Base-by-base conservation (phyloP, 2,797 vertebrate species). In the Fratercula arctica region DNA sequence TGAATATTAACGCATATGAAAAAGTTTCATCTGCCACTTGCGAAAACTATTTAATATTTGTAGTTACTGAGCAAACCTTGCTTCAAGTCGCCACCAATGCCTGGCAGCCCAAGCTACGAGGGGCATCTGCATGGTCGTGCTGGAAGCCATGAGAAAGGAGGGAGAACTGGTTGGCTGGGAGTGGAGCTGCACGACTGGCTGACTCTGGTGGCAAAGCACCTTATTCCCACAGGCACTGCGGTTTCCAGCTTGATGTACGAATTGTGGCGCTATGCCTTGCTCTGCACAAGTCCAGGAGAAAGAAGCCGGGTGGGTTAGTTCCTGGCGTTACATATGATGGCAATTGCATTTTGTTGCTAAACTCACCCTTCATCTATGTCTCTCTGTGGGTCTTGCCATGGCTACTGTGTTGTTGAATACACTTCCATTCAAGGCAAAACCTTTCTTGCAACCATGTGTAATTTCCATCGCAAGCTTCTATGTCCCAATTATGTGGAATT, bases 71-170 rank as follows among this genome's bases (percentile, higher is more conserved):
- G 25, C 39, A 73, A 87, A 67, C 26, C 28, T 91, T 67, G 13
- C 25, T 73, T 76, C 23, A 33, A 28, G 26, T 33, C 68, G 20
- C 31, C 28, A 50, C 25, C 28, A 15, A 2, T 14, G 45, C 48
- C 15, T 3, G 13, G 16, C 18, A 66, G 21, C 37, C 53, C 5
- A 1, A 68, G 35, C 11, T 50, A 18, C 1, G 0, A 72, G 10
- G 25, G 17, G 17, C 6, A 45, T 41, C 50, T 66, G 7, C 29
- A 5, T 12, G 23, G 53, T 24, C 0, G 0, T 54, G 24, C 31
- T 61, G 37, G 77, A 74, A 90, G 26, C 45, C 25, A 1, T 29
- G 26, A 29, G 26, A 23, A 18, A 31, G 0, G 1, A 37, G 31
- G 29, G 20, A 87, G 72, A 82, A 74, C 41, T 45, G 2, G 1